Percentiles rank a stretch among this genome's conserved stretches.
phyloP scores from a whole-genome alignment of 2,797 vertebrate genomes.

The Molossus alvarezi region DNA sequence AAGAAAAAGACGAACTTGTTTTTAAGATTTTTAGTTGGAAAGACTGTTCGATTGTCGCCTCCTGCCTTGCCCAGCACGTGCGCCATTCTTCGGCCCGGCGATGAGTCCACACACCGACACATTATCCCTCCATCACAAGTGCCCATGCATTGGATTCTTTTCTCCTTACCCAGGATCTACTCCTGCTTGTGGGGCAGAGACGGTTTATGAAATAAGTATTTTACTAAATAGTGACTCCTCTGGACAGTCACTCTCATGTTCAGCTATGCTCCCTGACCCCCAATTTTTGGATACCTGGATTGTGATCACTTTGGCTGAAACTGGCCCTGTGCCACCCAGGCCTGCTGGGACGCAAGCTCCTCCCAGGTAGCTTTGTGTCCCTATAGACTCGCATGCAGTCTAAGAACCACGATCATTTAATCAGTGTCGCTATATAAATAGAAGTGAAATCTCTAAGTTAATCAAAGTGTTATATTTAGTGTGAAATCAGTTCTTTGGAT shows the following conservation, averaged over 20 bases:
- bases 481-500: conserved; percentile 61
- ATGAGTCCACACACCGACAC: background rate
- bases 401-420: background rate
- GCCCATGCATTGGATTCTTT: background rate
- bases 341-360: accelerated
- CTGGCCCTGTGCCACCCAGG: background rate
- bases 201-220: background rate
- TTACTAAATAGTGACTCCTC: background rate
- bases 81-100: background rate
- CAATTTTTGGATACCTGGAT: background rate
- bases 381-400: background rate
- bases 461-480: background rate
- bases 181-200: background rate
- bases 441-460: background rate
- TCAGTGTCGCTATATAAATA: background rate
- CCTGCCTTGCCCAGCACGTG: background rate
- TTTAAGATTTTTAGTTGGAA: background rate
- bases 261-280: background rate
- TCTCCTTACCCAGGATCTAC: background rate
- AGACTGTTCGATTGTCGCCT: background rate
- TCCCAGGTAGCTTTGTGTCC: background rate
- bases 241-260: background rate
- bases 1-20: background rate
- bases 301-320: background rate
- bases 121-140: background rate